Conservation (phyloP, 1,140 invertebrate genomes). For the Pteromalus puparum region DNA sequence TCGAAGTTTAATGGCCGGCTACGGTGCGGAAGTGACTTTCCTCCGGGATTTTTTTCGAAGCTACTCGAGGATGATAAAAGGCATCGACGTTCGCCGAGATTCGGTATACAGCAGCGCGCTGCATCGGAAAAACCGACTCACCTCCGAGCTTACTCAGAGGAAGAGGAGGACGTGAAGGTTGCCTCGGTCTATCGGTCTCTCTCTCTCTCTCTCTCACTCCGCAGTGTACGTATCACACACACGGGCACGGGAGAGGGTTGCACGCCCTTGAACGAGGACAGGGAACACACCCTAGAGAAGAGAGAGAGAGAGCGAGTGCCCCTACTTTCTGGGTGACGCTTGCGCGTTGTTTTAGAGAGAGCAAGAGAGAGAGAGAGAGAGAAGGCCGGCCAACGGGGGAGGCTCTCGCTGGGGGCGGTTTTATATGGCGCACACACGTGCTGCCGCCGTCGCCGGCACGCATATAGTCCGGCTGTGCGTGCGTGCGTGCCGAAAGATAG, state of each 20-base stretch:
- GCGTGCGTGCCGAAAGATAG: background rate
- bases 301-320: too few relatives aligned
- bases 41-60: conserved; percentile 31
- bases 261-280: conserved; percentile 72
- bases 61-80: background rate
- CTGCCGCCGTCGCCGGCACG: background rate
- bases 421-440: conserved; percentile 44
- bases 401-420: conserved; percentile 30
- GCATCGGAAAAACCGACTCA: too few relatives aligned
- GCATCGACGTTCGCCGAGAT: background rate
- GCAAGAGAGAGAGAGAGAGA: conserved; percentile 47
- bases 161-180: conserved; percentile 3
- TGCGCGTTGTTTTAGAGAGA: conserved; percentile 29
- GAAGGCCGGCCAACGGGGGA: conserved; percentile 30
- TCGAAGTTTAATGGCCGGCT: conserved; percentile 62
- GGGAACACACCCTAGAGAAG: conserved; percentile 61
- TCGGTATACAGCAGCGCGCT: background rate
- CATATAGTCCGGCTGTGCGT: background rate
- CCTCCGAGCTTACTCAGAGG: too few relatives aligned
- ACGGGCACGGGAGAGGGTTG: conserved; percentile 57
- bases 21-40: too few relatives aligned
- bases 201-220: background rate
- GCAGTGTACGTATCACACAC: background rate
- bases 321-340: conserved; percentile 51
- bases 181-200: background rate